Evolutionary conservation across 1,140 invertebrate genomes (phyloP), one percentile per base, ranked within the genome.

Genomic region (Coelopa frigida): DNA sequence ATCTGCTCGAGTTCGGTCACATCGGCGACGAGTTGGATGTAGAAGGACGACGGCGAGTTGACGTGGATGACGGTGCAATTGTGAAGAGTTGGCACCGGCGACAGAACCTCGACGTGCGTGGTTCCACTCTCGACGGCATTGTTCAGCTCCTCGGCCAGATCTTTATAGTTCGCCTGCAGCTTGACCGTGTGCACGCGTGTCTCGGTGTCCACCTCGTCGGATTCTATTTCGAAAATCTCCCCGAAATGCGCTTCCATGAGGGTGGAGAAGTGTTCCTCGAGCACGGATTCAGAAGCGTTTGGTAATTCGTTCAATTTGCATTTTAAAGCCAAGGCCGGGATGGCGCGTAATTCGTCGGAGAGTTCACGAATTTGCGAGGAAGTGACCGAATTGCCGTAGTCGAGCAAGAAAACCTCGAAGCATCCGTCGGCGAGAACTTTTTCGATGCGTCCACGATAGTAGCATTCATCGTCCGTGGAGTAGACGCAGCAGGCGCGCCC

Each of bases 371-470:
- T 55, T 54, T 78, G 72, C 12, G 69, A 73, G 0, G 74, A 72
- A 3, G 73, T 67, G 11, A 79, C 75, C 0, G 76, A 77, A 61
- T 83, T 84, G 17, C 83, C 84, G 57, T 84, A 84, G 70, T 87
- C 84, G 59, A 85, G 75, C 53, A 83, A 82, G 7, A 80, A 61
- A 2, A 84, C 78, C 68, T 82, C 78, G 11, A 33, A 49, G 15
- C 73, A 78, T 12, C 43, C 24, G 20, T 74, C 73, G 4, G 76
- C 75, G 7, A 74, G 72, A 27, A 78, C 70, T 1, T 75, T 72
- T 24, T 80, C 68, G 15, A 85, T 73, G 53, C 75, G 72, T 0
- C 78, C 82, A 45, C 84, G 72, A 58, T 85, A 85, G 76, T 81
- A 85, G 11, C 70, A 71, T n/a, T 74, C 75, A 59, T 85, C 82